Percentiles rank a stretch among this genome's conserved stretches.
phyloP scores from a whole-genome alignment of 2,888 invertebrate species.

The Sinohyriopsis cumingii region DNA sequence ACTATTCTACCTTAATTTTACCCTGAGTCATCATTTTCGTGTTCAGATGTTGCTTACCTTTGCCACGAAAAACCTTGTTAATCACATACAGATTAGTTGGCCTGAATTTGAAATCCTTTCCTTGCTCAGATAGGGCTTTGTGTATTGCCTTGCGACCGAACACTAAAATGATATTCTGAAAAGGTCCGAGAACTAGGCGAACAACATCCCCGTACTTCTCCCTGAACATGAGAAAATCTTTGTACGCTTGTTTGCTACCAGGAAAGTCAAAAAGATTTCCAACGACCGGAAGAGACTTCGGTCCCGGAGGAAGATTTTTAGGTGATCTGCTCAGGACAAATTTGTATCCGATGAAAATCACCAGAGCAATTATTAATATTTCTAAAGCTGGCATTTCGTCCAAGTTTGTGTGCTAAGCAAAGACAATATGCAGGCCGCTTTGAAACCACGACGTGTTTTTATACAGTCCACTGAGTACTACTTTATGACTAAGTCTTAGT shows the following conservation, averaged over 20 bases:
- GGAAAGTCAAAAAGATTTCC: constrained; percentile 5
- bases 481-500: too few species aligned
- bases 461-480: too few species aligned
- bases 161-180: constrained; percentile 7
- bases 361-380: not conserved
- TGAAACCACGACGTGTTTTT: too few species aligned
- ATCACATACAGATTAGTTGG: constrained; percentile 14
- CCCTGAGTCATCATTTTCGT: too few species aligned
- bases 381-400: too few species aligned
- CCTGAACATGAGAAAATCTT: constrained; percentile 2
- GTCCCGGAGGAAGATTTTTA: constrained; percentile 14
- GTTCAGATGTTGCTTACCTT: constrained; percentile 9
- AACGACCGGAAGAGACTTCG: constrained; percentile 13
- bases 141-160: constrained; percentile 11
- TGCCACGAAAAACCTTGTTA: constrained; percentile 13
- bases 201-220: constrained; percentile 29
- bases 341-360: constrained; percentile 1
- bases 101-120: constrained; percentile 19
- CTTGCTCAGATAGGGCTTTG: constrained; percentile 16
- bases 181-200: constrained; percentile 16
- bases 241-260: constrained; percentile 4
- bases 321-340: constrained; percentile 6
- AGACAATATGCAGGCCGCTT: too few species aligned
- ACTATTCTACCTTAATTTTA: too few species aligned
- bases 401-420: too few species aligned